Percentiles rank a stretch among this genome's conserved stretches.
Evolutionary conservation across 2,888 invertebrate genomes (phyloP).

Genomic region (Quadroppia sp.): DNA sequence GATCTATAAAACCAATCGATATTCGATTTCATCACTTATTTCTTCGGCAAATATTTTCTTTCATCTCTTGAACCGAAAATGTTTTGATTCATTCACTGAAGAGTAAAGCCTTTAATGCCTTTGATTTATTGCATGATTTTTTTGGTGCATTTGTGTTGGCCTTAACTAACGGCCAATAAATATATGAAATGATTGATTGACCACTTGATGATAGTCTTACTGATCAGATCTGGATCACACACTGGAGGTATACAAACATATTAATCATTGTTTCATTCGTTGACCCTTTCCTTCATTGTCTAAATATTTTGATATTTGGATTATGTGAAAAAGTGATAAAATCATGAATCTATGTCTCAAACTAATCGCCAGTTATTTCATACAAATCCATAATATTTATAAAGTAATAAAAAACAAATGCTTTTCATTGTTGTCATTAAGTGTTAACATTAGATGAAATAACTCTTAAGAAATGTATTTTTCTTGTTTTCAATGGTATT

Average conservation of each 20-base stretch:
- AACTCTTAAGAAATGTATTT: too few relatives aligned
- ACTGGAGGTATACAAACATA: not conserved
- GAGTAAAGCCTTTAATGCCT: slow-evolving; percentile 9
- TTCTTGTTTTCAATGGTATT: too few relatives aligned
- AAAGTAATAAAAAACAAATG: too few relatives aligned
- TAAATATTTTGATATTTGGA: not conserved
- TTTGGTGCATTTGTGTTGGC: too few relatives aligned
- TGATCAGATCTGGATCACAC: not conserved
- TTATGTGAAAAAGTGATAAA: too few relatives aligned
- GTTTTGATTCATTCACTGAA: not conserved
- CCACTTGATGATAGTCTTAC: slow-evolving; percentile 2
- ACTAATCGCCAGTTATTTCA: too few relatives aligned
- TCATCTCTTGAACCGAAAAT: not conserved
- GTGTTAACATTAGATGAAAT: too few relatives aligned
- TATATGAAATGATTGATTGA: slow-evolving; percentile 20
- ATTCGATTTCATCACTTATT: not conserved
- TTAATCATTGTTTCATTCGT: not conserved
- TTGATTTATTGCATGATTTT: slow-evolving; percentile 23
- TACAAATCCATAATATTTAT: too few relatives aligned
- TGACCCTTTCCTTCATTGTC: not conserved
- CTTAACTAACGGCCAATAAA: slow-evolving; percentile 18
- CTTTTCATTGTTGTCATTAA: too few relatives aligned
- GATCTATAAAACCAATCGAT: not conserved
- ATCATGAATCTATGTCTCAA: too few relatives aligned
- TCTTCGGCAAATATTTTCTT: not conserved